Evolutionary conservation across 2,888 invertebrate genomes (phyloP), one percentile per base, ranked within the genome.

Genomic region (Caenorhabditis auriculariae): DNA sequence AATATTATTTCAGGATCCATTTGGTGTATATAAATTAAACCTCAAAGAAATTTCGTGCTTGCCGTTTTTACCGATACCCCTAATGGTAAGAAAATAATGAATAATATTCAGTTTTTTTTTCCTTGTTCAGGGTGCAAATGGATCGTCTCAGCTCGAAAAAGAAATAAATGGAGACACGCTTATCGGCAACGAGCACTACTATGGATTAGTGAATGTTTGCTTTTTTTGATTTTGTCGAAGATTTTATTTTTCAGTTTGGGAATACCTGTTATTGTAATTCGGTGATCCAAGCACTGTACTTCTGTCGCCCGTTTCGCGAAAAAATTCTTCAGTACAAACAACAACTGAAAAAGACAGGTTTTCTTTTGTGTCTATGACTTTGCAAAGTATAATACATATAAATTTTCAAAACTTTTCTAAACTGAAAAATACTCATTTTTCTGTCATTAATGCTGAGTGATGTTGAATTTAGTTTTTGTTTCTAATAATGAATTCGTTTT

Each of bases 181-280:
- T 85, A 94, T 95, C 81, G 90, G 92, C 67, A 98, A 96, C 85
- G 98, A 98, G 84, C 95, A 95, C 85, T 98, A 94, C 85, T 98
- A 98, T 87, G 98, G 98, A 82, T 88, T 98, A 85, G 95, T 98
- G 71, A 98, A 98, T 88, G 93, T 94, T 35, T 27, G 21, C 12
- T 41, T 43, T 15, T 26, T 19, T 3, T 21, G 9, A 15, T 24
- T 39, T 29, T 26, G 4, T 23, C 19, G 23, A 23, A 38, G 17
- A 1, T 12, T 32, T 32, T 32, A 9, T 9, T 46, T 78, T 83
- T 59, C 80, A 86, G 85, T 99, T 99, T 87, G 98, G 98, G 75
- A 99, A 99, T 85, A 99, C 98, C 28, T 99, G 98, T 85, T 99
- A 99, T 84, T 95, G 95, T 84, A 99, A 99, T 85, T 96, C 96